Evolutionary conservation across 2,888 invertebrate species (phyloP).

Genomic region (Acronicta alni): DNA sequence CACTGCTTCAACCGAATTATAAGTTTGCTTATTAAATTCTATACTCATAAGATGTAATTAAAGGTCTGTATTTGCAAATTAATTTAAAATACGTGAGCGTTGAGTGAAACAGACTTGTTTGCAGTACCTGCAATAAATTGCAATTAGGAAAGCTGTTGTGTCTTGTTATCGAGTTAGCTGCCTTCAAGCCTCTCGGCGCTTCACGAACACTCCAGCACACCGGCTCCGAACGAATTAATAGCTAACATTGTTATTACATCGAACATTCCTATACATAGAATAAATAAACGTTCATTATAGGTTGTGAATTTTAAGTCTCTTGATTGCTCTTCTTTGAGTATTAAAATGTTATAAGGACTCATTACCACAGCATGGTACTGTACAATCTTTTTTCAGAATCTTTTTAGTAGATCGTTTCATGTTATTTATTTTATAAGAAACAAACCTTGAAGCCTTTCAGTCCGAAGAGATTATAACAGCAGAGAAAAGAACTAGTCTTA

Average conservation of each 20-base stretch:
- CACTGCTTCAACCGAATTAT: background rate
- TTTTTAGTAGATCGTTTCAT: no score
- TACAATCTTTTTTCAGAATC: constrained; percentile 1
- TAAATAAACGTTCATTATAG: constrained; percentile 17
- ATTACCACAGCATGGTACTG: background rate
- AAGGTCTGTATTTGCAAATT: constrained; percentile 83
- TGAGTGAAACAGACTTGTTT: constrained; percentile 85
- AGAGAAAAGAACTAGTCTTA: no score
- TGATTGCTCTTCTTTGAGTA: background rate
- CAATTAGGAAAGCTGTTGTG: constrained; percentile 88
- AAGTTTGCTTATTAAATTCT: constrained; percentile 48
- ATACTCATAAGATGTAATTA: constrained; percentile 71
- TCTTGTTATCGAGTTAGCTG: constrained; percentile 89
- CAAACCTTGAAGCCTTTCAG: no score
- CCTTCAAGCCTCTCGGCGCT: constrained; percentile 77
- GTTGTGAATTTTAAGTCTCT: constrained; percentile 2
- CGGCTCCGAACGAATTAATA: constrained; percentile 77
- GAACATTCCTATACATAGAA: constrained; percentile 37
- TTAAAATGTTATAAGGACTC: background rate
- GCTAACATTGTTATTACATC: constrained; percentile 65
- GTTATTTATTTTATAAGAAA: no score
- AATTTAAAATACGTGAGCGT: constrained; percentile 88
- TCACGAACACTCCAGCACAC: constrained; percentile 73
- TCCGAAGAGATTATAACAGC: no score
- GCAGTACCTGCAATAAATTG: constrained; percentile 89